phyloP scores from a whole-genome alignment of 2,888 invertebrate genomes.

The Clistopyga incitator region DNA sequence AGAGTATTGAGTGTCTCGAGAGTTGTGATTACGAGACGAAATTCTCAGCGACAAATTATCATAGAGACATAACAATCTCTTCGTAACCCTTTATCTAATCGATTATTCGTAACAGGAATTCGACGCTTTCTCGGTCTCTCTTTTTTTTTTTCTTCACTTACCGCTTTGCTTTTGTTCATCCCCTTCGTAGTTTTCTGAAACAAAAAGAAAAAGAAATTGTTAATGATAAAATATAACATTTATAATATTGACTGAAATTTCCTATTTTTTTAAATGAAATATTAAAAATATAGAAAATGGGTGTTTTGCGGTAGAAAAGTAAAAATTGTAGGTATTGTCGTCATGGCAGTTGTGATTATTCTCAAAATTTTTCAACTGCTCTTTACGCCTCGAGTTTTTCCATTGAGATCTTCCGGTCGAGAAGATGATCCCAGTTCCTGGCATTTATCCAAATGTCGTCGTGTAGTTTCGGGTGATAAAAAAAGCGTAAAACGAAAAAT shows the following conservation, averaged over 20 bases:
- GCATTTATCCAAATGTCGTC: background rate
- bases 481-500: background rate
- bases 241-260: too few species aligned
- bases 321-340: background rate
- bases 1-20: background rate
- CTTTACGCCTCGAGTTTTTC: background rate
- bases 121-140: too few species aligned
- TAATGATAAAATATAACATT: too few species aligned
- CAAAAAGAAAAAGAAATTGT: too few species aligned
- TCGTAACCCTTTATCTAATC: background rate
- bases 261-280: too few species aligned
- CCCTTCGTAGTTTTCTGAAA: too few species aligned
- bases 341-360: background rate
- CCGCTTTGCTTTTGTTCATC: background rate
- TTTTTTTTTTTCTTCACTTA: background rate
- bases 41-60: background rate
- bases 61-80: background rate
- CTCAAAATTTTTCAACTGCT: background rate
- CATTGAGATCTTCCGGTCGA: background rate
- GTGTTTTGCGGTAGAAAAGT: background rate
- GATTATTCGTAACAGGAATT: constrained; percentile 1
- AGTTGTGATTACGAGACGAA: background rate
- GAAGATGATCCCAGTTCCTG: background rate
- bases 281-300: too few species aligned
- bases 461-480: constrained; percentile 5